phyloP scores from a whole-genome alignment of 2,113 vertebrate species.

The Osmerus mordax region DNA sequence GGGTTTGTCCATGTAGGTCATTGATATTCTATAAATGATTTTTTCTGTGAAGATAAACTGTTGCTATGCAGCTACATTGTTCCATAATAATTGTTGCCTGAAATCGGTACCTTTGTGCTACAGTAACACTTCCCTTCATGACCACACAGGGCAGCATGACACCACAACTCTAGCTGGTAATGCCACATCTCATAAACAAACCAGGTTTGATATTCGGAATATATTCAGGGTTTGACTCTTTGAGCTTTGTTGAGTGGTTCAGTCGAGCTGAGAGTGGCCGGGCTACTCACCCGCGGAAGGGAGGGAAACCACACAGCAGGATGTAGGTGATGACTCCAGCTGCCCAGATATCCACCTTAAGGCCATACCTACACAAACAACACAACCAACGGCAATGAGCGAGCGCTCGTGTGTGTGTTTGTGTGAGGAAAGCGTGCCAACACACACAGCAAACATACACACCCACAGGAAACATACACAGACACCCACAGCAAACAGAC shows the following conservation, averaged over 20 bases:
- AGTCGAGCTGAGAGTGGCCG: no score
- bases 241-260: not conserved
- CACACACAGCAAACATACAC: not conserved
- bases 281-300: conserved; percentile 88
- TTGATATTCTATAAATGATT: no score
- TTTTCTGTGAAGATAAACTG: no score
- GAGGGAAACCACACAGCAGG: conserved; percentile 94
- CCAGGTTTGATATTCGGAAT: not conserved
- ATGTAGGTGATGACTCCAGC: conserved; percentile 98
- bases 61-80: no score
- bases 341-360: conserved; percentile 98
- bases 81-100: no score
- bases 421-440: not conserved
- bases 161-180: not conserved
- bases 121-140: no score
- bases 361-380: conserved; percentile 78
- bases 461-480: not conserved
- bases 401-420: not conserved
- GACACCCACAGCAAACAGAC: not conserved
- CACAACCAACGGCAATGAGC: not conserved
- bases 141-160: conserved; percentile 31
- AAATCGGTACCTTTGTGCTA: no score
- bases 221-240: not conserved
- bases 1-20: no score
- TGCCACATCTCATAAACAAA: not conserved